phyloP scores from a whole-genome alignment of 2,888 invertebrate species.

The Clunio marinus region DNA sequence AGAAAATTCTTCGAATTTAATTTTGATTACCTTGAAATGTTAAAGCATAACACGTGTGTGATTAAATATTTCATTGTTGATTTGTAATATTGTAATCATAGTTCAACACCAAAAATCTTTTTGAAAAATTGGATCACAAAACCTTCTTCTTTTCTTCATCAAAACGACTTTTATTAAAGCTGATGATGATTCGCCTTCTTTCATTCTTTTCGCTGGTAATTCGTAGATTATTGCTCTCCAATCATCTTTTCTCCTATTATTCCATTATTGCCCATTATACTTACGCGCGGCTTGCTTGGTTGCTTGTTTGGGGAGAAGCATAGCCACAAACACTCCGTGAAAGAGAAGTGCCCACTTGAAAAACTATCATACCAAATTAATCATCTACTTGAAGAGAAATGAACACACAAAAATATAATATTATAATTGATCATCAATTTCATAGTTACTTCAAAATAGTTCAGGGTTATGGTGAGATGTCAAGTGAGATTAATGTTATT shows the following conservation, averaged over 20 bases:
- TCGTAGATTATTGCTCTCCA: slow-evolving; percentile 16
- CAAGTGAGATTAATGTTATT: slow-evolving; percentile 38
- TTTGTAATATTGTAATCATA: slow-evolving; percentile 18
- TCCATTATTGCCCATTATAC: slow-evolving; percentile 32
- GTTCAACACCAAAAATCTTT: background rate
- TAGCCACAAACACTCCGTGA: background rate
- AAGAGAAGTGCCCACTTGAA: slow-evolving; percentile 13
- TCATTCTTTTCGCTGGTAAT: background rate
- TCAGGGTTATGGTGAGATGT: slow-evolving; percentile 36
- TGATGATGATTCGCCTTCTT: slow-evolving; percentile 19
- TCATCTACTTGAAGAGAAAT: slow-evolving; percentile 23
- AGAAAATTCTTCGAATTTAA: too few relatives aligned
- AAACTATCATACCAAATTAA: slow-evolving; percentile 32
- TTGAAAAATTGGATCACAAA: slow-evolving; percentile 11
- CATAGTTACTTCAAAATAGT: slow-evolving; percentile 27
- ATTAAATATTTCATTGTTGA: slow-evolving; percentile 8
- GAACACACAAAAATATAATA: slow-evolving; percentile 24
- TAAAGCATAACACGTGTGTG: too few relatives aligned
- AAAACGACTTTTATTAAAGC: slow-evolving; percentile 22
- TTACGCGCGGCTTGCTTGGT: background rate
- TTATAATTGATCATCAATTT: slow-evolving; percentile 35
- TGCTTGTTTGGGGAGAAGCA: background rate
- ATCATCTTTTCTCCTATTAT: slow-evolving; percentile 29
- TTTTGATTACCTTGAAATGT: too few relatives aligned
- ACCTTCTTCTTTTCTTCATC: slow-evolving; percentile 2